These are phyloP conservation scores for Rhamnusium bicolor DNA, from an alignment of 2,888 invertebrate species.

Conservation along the genomic window DNA sequence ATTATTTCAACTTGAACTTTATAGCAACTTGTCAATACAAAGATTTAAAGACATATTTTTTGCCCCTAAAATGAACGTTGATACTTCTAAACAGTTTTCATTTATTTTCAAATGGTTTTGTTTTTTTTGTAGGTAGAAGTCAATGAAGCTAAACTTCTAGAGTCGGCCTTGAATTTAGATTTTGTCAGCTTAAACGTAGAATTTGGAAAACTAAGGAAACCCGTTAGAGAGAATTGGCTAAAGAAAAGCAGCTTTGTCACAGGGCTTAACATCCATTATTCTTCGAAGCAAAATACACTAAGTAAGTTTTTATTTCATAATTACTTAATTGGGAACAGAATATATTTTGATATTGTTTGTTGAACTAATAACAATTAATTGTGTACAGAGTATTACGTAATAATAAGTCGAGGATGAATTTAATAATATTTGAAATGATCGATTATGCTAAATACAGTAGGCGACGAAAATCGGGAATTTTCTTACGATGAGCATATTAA, in stretches of 20 bases:
- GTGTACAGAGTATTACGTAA: neutral
- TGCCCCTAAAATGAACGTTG: too few relatives aligned
- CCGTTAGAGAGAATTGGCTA: slow-evolving; percentile 54
- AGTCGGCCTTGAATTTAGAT: slow-evolving; percentile 58
- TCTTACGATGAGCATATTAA: too few relatives aligned
- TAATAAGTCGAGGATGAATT: too few relatives aligned
- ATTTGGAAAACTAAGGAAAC: slow-evolving; percentile 53
- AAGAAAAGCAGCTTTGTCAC: slow-evolving; percentile 55
- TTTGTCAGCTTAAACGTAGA: slow-evolving; percentile 52
- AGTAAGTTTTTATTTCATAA: slow-evolving; percentile 52
- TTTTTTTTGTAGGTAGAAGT: slow-evolving; percentile 53
- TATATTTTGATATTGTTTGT: neutral
- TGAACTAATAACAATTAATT: neutral
- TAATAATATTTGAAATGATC: too few relatives aligned
- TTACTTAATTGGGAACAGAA: neutral
- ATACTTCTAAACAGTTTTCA: too few relatives aligned
- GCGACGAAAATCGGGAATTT: too few relatives aligned
- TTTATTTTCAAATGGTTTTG: too few relatives aligned
- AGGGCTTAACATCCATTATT: slow-evolving; percentile 58
- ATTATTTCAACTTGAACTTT: too few relatives aligned
- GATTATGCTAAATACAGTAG: too few relatives aligned
- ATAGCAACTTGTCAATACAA: too few relatives aligned
- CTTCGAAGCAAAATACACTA: slow-evolving; percentile 57
- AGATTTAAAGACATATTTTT: too few relatives aligned
- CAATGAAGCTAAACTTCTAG: slow-evolving; percentile 55